phyloP scores from a whole-genome alignment of 2,113 vertebrate species.

The Leptobrachium leishanense region DNA sequence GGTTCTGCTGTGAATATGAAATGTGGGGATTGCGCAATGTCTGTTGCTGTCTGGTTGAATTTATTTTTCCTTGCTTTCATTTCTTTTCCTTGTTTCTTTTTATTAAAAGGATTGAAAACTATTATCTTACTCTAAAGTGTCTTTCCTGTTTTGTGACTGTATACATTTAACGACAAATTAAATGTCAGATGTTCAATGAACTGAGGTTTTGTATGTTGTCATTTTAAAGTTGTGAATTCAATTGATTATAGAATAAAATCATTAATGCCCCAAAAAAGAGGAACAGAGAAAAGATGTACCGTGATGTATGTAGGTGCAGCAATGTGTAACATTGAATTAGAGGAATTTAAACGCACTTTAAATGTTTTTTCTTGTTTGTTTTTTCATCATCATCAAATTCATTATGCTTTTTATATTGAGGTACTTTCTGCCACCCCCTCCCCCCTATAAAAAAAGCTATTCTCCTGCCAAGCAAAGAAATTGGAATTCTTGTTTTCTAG shows the following conservation, averaged over 20 bases:
- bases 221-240: slow-evolving; percentile 28
- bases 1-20: too few relatives aligned
- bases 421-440: not conserved
- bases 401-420: too few relatives aligned
- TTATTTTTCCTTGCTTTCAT: too few relatives aligned
- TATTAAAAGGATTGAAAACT: too few relatives aligned
- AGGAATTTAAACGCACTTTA: slow-evolving; percentile 9
- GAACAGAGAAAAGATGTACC: slow-evolving; percentile 8
- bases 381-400: not conserved
- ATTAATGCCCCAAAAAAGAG: slow-evolving; percentile 39
- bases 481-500: too few relatives aligned
- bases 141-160: too few relatives aligned
- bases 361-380: not conserved
- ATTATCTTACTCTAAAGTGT: too few relatives aligned
- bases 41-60: too few relatives aligned
- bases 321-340: slow-evolving; percentile 27
- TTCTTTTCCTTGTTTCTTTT: too few relatives aligned
- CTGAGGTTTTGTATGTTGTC: slow-evolving; percentile 19
- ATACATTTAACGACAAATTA: slow-evolving; percentile 11
- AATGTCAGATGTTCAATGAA: slow-evolving; percentile 23
- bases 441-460: too few relatives aligned
- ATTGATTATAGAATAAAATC: slow-evolving; percentile 28
- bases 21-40: too few relatives aligned
- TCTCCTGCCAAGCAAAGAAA: too few relatives aligned
- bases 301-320: slow-evolving; percentile 6